phyloP scores from a whole-genome alignment of 2,888 invertebrate species.

The Agrochola macilenta region DNA sequence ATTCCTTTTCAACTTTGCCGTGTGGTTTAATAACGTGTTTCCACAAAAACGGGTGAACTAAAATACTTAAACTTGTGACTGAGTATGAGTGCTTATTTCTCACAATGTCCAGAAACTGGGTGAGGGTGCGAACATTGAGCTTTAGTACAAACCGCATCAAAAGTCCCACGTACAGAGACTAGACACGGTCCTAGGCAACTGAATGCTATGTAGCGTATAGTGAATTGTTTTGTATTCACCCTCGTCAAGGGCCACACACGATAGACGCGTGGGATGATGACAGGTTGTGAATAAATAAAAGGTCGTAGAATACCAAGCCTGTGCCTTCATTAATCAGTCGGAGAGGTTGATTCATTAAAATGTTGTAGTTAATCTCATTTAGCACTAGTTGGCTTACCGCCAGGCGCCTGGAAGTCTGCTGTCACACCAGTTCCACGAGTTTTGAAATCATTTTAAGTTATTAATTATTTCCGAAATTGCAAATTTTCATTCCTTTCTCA shows the following conservation, averaged over 20 bases:
- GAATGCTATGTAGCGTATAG: not conserved
- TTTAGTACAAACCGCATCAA: not conserved
- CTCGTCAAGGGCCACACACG: constrained; percentile 6
- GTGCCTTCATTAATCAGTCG: constrained; percentile 23
- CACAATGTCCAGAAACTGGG: not conserved
- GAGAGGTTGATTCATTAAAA: constrained; percentile 37
- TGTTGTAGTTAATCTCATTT: constrained; percentile 24
- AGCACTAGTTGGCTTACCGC: constrained; percentile 21
- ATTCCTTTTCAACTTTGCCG: not conserved
- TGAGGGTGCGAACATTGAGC: not conserved
- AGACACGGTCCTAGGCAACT: not conserved
- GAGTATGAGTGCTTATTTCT: too few relatives aligned
- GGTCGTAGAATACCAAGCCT: not conserved
- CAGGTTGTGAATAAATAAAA: constrained; percentile 25
- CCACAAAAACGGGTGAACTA: not conserved
- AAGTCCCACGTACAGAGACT: not conserved
- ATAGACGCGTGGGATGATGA: not conserved
- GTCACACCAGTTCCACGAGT: constrained; percentile 3
- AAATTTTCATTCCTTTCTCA: not conserved
- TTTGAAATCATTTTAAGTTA: constrained; percentile 12
- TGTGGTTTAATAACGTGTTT: not conserved
- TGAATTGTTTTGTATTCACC: constrained; percentile 14
- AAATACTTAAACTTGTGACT: not conserved
- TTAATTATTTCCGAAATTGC: not conserved
- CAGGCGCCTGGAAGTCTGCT: constrained; percentile 20